These are phyloP conservation scores for Drosophila persimilis DNA, from an alignment of 1,140 invertebrate genomes.

Conservation along the genomic window DNA sequence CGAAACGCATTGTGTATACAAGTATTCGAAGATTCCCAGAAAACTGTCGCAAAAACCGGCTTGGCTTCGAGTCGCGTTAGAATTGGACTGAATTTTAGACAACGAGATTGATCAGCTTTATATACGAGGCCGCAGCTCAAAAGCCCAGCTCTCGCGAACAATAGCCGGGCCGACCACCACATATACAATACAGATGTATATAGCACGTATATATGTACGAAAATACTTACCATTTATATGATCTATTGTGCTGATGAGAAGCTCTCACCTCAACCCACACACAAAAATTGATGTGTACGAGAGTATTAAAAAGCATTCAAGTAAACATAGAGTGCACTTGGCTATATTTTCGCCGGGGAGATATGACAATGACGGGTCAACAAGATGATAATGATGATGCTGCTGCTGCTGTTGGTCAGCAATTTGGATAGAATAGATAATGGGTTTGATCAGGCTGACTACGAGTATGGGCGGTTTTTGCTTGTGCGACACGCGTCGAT, in stretches of 20 bases:
- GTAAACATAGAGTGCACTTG: constrained; percentile 62
- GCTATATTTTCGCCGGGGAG: constrained; percentile 31
- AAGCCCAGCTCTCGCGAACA: constrained; percentile 56
- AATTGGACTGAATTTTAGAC: constrained; percentile 68
- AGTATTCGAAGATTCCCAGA: constrained; percentile 55
- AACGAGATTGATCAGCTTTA: constrained; percentile 76
- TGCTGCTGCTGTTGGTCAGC: constrained; percentile 9
- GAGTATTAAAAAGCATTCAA: constrained; percentile 41
- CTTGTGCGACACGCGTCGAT: constrained; percentile 44
- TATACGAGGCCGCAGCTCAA: constrained; percentile 53
- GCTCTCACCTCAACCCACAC: constrained; percentile 60
- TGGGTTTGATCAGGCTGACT: constrained; percentile 18
- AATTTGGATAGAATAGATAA: constrained; percentile 37
- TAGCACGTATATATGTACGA: background rate
- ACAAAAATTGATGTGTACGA: constrained; percentile 19
- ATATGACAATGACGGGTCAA: constrained; percentile 52
- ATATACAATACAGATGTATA: constrained; percentile 11
- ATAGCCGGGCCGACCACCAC: constrained; percentile 38
- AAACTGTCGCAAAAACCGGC: constrained; percentile 63
- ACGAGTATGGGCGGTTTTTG: constrained; percentile 36
- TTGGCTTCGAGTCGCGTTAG: constrained; percentile 66
- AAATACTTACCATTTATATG: constrained; percentile 11
- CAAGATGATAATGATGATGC: constrained; percentile 42
- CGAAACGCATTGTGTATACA: constrained; percentile 66
- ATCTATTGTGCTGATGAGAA: constrained; percentile 35